Percentiles rank a stretch among this genome's conserved stretches.
Evolutionary conservation across 2,888 invertebrate genomes (phyloP).

Genomic region (Lingula anatina): DNA sequence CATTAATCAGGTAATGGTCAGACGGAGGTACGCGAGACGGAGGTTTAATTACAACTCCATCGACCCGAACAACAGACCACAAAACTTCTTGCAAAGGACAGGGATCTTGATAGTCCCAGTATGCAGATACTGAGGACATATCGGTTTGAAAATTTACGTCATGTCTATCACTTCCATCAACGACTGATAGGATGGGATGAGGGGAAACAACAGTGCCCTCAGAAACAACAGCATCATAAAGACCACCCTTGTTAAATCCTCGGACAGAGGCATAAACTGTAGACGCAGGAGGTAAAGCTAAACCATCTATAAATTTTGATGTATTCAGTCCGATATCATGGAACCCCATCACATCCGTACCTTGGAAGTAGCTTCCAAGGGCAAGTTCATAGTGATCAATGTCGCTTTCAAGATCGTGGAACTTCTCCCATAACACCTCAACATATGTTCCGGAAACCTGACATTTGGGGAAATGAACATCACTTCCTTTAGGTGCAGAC

Average conservation of each 20-base stretch:
- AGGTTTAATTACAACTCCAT: conserved; percentile 15
- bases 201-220: conserved; percentile 21
- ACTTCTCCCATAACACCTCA: conserved; percentile 19
- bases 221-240: conserved; percentile 14
- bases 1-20: conserved; percentile 16
- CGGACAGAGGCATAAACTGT: conserved; percentile 17
- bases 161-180: conserved; percentile 13
- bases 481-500: too few species aligned
- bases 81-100: conserved; percentile 20
- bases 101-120: conserved; percentile 23
- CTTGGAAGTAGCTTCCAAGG: conserved; percentile 6
- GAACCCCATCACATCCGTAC: conserved; percentile 1
- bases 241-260: conserved; percentile 23
- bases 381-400: conserved; percentile 16
- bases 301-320: conserved; percentile 3
- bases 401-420: conserved; percentile 14
- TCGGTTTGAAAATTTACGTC: conserved; percentile 20
- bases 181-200: conserved; percentile 12
- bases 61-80: conserved; percentile 19
- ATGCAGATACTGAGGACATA: conserved; percentile 17
- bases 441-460: too few species aligned
- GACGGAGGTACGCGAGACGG: conserved; percentile 11
- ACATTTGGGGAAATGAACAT: conserved; percentile 12
- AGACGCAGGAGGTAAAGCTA: conserved; percentile 9
- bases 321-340: not conserved